Evolutionary conservation across 2,888 invertebrate species (phyloP).

Genomic region (Hydrotaea diabolus): DNA sequence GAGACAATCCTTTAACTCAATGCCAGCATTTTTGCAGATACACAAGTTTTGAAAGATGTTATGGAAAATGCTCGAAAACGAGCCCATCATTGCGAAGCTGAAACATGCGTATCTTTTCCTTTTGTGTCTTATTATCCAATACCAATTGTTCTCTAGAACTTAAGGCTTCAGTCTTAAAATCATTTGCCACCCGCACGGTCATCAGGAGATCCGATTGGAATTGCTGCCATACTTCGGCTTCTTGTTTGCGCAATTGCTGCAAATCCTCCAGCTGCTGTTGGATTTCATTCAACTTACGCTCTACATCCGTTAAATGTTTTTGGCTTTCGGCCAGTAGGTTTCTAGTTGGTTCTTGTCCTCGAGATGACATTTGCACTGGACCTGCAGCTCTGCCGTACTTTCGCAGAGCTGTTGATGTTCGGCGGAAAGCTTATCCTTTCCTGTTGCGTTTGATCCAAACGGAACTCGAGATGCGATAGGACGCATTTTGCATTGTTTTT

Average conservation of each 20-base stretch:
- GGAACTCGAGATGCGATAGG: slow-evolving; percentile 90
- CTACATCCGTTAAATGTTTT: slow-evolving; percentile 87
- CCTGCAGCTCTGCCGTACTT: slow-evolving; percentile 86
- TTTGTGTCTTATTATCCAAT: slow-evolving; percentile 89
- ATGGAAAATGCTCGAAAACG: too few species aligned
- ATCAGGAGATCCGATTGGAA: slow-evolving; percentile 95
- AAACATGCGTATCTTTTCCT: slow-evolving; percentile 88
- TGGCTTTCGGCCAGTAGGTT: slow-evolving; percentile 86
- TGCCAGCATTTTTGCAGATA: too few species aligned
- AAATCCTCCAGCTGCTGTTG: slow-evolving; percentile 86
- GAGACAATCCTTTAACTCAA: too few species aligned
- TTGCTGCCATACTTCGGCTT: slow-evolving; percentile 93
- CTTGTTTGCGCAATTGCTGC: slow-evolving; percentile 84
- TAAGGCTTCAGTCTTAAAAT: slow-evolving; percentile 96
- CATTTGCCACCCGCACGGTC: slow-evolving; percentile 98
- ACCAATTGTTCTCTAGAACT: slow-evolving; percentile 93
- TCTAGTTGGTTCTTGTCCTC: slow-evolving; percentile 80
- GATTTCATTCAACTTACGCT: slow-evolving; percentile 85
- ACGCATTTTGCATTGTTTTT: slow-evolving; percentile 94
- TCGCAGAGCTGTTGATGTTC: slow-evolving; percentile 89
- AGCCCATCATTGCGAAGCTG: too few species aligned
- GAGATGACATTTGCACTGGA: slow-evolving; percentile 80
- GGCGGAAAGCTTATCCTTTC: slow-evolving; percentile 86
- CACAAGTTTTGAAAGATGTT: too few species aligned
- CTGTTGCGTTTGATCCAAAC: slow-evolving; percentile 86